Conservation (phyloP, 2,113 vertebrate genomes). For the Physeter macrocephalus region DNA sequence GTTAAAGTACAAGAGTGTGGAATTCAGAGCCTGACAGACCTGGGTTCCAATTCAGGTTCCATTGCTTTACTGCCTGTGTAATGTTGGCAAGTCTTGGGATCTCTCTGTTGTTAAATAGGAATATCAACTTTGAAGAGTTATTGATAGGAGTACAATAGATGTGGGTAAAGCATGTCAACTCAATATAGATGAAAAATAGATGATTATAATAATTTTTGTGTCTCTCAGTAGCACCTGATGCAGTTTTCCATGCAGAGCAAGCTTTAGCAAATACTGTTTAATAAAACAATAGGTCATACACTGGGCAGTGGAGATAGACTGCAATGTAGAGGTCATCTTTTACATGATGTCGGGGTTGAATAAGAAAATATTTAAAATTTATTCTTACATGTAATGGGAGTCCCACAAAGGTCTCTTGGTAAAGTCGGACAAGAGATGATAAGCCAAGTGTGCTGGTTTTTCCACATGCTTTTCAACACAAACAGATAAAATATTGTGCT, state of each 20-base stretch:
- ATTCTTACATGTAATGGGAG: constrained; percentile 80
- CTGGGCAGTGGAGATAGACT: not conserved
- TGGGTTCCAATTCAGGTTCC: not conserved
- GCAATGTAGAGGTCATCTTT: not conserved
- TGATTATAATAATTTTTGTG: not conserved
- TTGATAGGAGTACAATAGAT: not conserved
- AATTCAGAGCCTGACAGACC: not conserved
- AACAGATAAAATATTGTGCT: constrained; percentile 74
- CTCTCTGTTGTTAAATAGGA: not conserved
- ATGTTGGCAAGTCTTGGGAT: not conserved
- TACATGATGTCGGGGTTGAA: not conserved
- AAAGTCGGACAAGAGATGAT: constrained; percentile 81
- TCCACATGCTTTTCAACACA: constrained; percentile 82
- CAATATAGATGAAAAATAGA: not conserved
- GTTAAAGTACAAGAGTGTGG: not conserved
- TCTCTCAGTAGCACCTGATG: not conserved
- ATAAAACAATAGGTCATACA: not conserved
- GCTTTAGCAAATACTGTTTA: not conserved
- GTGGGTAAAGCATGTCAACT: not conserved
- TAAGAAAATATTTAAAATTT: not conserved
- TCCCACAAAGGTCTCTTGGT: constrained; percentile 78
- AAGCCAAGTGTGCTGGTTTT: constrained; percentile 71
- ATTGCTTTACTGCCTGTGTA: not conserved
- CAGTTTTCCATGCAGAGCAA: not conserved
- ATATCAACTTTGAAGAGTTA: not conserved